These are phyloP conservation scores for Hydrocynus forskahlii DNA, from an alignment of 2,797 vertebrate species.

Conservation along the genomic window DNA sequence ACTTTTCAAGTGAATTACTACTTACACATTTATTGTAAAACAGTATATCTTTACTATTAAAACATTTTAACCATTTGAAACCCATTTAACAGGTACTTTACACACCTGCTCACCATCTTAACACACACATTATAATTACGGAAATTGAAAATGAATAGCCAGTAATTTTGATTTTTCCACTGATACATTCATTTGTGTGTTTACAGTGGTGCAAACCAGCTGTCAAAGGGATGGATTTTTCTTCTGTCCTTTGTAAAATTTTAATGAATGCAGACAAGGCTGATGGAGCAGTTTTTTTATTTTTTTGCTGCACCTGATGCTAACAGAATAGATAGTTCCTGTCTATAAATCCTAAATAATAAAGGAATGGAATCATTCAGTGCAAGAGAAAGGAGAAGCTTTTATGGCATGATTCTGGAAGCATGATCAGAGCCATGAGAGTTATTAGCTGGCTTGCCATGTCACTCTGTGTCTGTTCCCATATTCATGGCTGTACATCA, in stretches of 20 bases:
- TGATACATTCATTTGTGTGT: constrained; percentile 69
- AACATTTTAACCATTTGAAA: too few species aligned
- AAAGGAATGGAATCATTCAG: constrained; percentile 74
- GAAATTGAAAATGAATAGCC: constrained; percentile 63
- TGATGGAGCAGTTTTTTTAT: constrained; percentile 70
- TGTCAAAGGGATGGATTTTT: constrained; percentile 70
- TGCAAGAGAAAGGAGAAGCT: constrained; percentile 54
- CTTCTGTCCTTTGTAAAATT: constrained; percentile 72
- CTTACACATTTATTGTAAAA: too few species aligned
- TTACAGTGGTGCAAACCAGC: constrained; percentile 64
- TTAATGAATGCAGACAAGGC: constrained; percentile 74
- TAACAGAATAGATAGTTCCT: constrained; percentile 72
- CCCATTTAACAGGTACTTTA: too few species aligned
- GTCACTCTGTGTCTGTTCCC: constrained; percentile 16
- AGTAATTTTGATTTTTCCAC: constrained; percentile 53
- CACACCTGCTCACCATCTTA: background rate
- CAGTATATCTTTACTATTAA: too few species aligned
- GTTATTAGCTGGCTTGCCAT: constrained; percentile 69
- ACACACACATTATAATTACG: constrained; percentile 64
- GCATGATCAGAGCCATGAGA: constrained; percentile 66
- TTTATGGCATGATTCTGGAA: constrained; percentile 63
- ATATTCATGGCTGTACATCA: background rate
- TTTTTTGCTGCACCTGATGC: constrained; percentile 70
- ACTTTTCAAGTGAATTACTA: too few species aligned
- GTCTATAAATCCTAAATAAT: constrained; percentile 82